Percentiles rank a stretch among this genome's conserved stretches.
These are phyloP conservation scores for Platycercus adscitus DNA, from an alignment of 2,113 vertebrate species.

Conservation along the genomic window DNA sequence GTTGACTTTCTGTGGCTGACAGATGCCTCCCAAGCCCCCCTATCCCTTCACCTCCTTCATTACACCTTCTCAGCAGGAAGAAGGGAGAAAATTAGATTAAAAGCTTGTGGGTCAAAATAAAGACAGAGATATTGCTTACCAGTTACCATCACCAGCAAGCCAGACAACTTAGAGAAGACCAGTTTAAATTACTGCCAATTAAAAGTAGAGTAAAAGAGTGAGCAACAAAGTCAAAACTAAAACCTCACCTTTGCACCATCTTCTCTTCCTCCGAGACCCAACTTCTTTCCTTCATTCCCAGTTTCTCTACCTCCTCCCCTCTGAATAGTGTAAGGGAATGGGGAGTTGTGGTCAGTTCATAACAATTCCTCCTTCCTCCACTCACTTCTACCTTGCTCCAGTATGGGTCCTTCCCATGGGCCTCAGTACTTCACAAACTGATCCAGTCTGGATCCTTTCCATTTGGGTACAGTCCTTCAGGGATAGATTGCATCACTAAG, in stretches of 20 bases:
- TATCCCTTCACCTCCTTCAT: not conserved
- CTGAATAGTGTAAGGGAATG: not conserved
- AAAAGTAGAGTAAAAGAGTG: not conserved
- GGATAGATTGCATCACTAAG: not conserved
- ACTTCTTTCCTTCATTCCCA: not conserved
- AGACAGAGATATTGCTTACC: not conserved
- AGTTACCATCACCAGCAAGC: not conserved
- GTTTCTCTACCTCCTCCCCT: not conserved
- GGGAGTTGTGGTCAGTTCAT: not conserved
- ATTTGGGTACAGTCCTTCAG: too few species aligned
- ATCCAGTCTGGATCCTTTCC: not conserved
- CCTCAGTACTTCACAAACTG: not conserved
- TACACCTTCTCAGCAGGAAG: not conserved
- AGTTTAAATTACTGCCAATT: not conserved
- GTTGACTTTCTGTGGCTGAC: not conserved
- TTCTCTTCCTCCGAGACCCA: not conserved
- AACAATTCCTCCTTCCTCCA: not conserved
- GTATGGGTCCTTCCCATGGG: rapidly evolving
- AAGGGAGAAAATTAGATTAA: not conserved
- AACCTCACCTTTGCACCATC: not conserved
- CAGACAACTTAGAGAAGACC: not conserved
- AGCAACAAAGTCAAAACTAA: not conserved
- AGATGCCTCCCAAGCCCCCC: not conserved
- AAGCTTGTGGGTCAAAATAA: not conserved
- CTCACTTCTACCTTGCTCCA: not conserved